Percentiles rank a stretch among this genome's conserved stretches.
These are phyloP conservation scores for Probaryconus sp. DNA, from an alignment of 1,140 invertebrate species.

Conservation along the genomic window DNA sequence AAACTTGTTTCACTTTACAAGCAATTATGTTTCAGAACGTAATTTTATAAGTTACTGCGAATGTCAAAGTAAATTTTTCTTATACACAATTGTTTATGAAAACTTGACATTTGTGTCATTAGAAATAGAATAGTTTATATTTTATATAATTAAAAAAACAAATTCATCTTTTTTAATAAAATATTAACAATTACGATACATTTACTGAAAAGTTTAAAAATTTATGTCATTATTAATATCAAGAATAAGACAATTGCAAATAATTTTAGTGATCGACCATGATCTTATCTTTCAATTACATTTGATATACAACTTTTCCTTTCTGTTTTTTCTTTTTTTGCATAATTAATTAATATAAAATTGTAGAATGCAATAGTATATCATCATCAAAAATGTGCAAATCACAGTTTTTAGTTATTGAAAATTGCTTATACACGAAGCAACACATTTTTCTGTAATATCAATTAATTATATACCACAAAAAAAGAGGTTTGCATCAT, in stretches of 20 bases:
- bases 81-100: too few relatives aligned
- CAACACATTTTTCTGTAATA: slow-evolving; percentile 36
- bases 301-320: background rate
- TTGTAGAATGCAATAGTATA: background rate
- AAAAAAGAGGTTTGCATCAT: slow-evolving; percentile 36
- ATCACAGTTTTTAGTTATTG: background rate
- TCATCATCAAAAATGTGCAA: background rate
- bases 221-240: background rate
- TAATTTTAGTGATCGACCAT: slow-evolving; percentile 9
- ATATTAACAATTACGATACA: too few relatives aligned
- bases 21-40: too few relatives aligned
- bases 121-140: too few relatives aligned
- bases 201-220: background rate
- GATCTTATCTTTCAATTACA: slow-evolving; percentile 15
- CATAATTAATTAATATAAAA: background rate
- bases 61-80: too few relatives aligned
- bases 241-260: slow-evolving; percentile 20
- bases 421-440: background rate
- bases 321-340: background rate
- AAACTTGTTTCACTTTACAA: too few relatives aligned
- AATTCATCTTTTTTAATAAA: background rate
- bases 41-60: too few relatives aligned
- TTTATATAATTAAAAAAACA: too few relatives aligned
- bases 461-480: slow-evolving; percentile 19
- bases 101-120: too few relatives aligned